Evolutionary conservation across 2,888 invertebrate genomes (phyloP), one percentile per base, ranked within the genome.

Genomic region (Hermodice carunculata): DNA sequence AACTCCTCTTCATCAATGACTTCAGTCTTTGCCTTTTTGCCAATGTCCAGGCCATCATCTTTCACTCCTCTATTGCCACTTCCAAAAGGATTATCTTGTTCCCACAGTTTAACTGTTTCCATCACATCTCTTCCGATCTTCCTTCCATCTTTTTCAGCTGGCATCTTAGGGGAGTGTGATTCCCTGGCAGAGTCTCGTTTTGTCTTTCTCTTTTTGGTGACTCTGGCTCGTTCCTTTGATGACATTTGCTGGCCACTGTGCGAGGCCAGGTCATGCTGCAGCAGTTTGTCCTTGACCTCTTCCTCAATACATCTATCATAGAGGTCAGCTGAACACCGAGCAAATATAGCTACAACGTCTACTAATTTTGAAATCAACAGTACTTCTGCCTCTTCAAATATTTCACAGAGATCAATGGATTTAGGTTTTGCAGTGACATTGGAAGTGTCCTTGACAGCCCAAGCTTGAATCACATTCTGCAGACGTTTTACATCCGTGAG

Each of bases 271-370:
- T n/a, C n/a, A n/a, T n/a, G n/a, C n/a, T n/a, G n/a, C n/a, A n/a
- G n/a, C 29, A 57, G 43, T 57, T 46, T 57, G 43, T 46, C 46
- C 31, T 31, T 57, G 31, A 34, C 57, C n/a, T 57, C 57, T 8
- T 28, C 28, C 22, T 57, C 44, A 46, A 46, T 14, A 26, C 46
- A 31, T 19, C 46, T 24, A n/a, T 26, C n/a, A 22, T 44, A 32
- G 32, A 40, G 31, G 22, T 57, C 57, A 57, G 44, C 43, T 5
- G 57, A 44, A 29, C 57, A 28, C 46, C 11, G 37, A 26, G 44
- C 46, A 29, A 57, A 24, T 32, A 57, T 43, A n/a, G 19, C 22
- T 22, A 22, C 44, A n/a, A 46, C 29, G 1, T 29, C 31, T 11
- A 57, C 28, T 8, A 57, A 29, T 14, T 43, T 19, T 17, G n/a